Evolutionary conservation across 2,113 vertebrate genomes (phyloP).

Genomic region (Oxygymnocypris stewartii): DNA sequence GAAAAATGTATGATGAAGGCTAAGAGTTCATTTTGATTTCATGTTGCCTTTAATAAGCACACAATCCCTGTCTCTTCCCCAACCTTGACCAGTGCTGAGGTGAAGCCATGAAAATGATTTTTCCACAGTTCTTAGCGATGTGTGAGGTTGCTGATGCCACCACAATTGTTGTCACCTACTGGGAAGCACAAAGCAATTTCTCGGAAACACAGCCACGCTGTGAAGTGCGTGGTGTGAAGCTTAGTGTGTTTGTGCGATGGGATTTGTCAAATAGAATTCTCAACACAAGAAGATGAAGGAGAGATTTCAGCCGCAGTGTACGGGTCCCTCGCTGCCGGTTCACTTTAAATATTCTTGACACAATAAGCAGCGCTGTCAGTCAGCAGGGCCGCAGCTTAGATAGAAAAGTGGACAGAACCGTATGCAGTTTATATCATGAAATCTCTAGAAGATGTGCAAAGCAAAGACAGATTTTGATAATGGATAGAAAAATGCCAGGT

Average conservation of each 20-base stretch:
- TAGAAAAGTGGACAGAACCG: constrained; percentile 5
- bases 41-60: background rate
- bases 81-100: constrained; percentile 10
- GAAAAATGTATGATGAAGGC: background rate
- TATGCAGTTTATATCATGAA: background rate
- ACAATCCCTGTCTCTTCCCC: background rate
- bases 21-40: constrained; percentile 1
- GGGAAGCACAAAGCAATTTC: constrained; percentile 50
- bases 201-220: constrained; percentile 29
- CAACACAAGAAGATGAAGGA: constrained; percentile 13
- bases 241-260: constrained; percentile 22
- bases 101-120: constrained; percentile 16
- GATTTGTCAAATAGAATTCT: constrained; percentile 45
- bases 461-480: background rate
- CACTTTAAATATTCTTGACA: constrained; percentile 41
- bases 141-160: constrained; percentile 31
- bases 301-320: constrained; percentile 34
- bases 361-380: constrained; percentile 43
- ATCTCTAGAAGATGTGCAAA: background rate
- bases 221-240: constrained; percentile 30
- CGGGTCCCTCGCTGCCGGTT: constrained; percentile 13
- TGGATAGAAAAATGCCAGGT: too few relatives aligned
- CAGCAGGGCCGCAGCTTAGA: background rate
- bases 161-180: constrained; percentile 29
- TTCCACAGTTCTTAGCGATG: background rate